Base-by-base conservation (phyloP, 1,140 invertebrate genomes). In the Microplitis mediator region DNA sequence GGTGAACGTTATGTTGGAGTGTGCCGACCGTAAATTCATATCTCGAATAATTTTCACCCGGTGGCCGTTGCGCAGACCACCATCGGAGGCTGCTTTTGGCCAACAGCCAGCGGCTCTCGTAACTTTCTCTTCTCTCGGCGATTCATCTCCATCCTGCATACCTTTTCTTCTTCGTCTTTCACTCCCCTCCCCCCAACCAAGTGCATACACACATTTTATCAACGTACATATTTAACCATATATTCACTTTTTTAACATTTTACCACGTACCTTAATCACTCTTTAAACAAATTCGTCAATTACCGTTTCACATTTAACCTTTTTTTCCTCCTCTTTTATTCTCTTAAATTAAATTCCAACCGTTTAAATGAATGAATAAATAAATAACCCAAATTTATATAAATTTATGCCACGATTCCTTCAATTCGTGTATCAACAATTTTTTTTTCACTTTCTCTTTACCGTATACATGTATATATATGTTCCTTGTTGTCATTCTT, bases 21-120 rank as follows among this genome's bases (percentile, higher is more conserved):
- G 76, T 75, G 56, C 71, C 74, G 50, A 68, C 79, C 78, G 76
- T 82, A 82, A 82, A 82, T 82, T 82, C 80, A 82, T 82, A 82
- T 82, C 81, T 81, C 80, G 78, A 81, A 82, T 82, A 82, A 82
- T 78, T 76, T 78, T 78, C 75, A 74, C 75, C 72, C 73, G 56
- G 39, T 66, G 62, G 23, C 64, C 50, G 69, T 32, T 58, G 39
- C 36, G 6, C 32, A 71, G 52, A 68, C 60, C 56, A 68, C 71
- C 60, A 71, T 31, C 35, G 56, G 45, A 67, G 67, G 50, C 61
- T 45, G 76, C 78, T 77, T 77, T 77, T 84, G 84, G 84, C 83
- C 74, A 73, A 69, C 69, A 72, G 81, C 83, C 83, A 85, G 75
- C 71, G 74, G 79, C 76, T 76, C 79, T 83, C 79, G 82, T 83